These are phyloP conservation scores for Ahaetulla prasina DNA, from an alignment of 2,113 vertebrate species.

Conservation along the genomic window DNA sequence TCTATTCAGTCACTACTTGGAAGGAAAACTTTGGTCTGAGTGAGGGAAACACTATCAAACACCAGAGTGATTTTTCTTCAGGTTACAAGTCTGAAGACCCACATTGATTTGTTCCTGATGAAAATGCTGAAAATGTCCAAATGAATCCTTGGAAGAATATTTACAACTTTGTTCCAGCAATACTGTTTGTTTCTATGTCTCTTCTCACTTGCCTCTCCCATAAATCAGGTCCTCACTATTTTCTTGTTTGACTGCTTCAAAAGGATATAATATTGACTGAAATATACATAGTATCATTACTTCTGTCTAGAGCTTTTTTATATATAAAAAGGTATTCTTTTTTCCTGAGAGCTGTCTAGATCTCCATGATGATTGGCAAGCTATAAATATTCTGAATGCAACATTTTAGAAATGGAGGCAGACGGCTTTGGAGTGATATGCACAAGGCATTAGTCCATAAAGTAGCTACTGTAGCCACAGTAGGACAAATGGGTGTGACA, in stretches of 20 bases:
- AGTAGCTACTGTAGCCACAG: neutral
- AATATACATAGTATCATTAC: neutral
- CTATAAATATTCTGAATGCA: neutral
- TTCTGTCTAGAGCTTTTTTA: neutral
- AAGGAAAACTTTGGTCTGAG: neutral
- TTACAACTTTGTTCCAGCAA: neutral
- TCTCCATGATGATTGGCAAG: neutral
- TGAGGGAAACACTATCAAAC: neutral
- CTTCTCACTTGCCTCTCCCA: neutral
- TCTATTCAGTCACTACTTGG: neutral
- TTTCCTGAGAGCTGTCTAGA: neutral
- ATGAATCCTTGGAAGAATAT: neutral
- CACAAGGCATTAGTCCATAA: neutral
- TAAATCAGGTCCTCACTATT: neutral
- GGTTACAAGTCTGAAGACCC: neutral
- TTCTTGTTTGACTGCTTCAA: neutral
- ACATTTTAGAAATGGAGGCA: neutral
- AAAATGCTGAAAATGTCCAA: neutral
- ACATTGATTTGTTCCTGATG: neutral
- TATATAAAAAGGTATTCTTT: neutral
- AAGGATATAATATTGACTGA: neutral
- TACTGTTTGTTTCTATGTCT: neutral
- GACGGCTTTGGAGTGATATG: neutral
- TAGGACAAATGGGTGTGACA: neutral
- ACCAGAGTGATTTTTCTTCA: neutral